Base-by-base conservation (phyloP, 1,140 invertebrate species). In the Prorops nasuta region DNA sequence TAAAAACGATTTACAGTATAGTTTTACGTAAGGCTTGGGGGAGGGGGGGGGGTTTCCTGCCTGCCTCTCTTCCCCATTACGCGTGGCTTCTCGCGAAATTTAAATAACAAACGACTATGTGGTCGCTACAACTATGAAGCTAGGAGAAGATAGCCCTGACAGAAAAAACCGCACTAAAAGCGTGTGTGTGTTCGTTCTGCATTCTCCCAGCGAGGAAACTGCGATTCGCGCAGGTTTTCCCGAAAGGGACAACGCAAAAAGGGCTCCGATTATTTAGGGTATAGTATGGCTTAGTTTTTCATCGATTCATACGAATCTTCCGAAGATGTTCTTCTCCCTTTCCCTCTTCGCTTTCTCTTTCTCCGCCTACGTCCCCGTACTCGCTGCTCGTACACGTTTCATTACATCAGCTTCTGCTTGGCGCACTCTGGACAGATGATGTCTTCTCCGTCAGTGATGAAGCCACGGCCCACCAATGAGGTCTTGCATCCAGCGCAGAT, bases 381-480 rank as follows among this genome's bases (percentile, higher is more conserved):
- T 49, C 38, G 36, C 35, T 47, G n/a, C n/a, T n/a, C n/a, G n/a
- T n/a, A n/a, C n/a, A n/a, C n/a, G n/a, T n/a, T n/a, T n/a, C 42
- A 82, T 85, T 87, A 91, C 87, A 91, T 90, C 59, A 96, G 81
- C 79, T 93, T 93, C 79, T 92, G 87, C 79, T 97, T 97, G 72
- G 97, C 97, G 83, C 97, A 99, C 71, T 98, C 96, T 2, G 96
- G 95, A 79, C 98, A 99, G 64, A 99, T 89, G 72, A 99, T 98
- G 74, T 98, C 94, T 51, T 90, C 88, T 4, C 83, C 91, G 72
- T 98, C 96, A 64, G 96, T 98, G 78, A 99, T 98, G 82, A 99
- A 99, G 51, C 97, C 98, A 69, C 94, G 91, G 50, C 96, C 96
- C 17, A 99, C 96, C 63, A 99, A 84, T 35, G 93, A 95, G 37